Conservation (phyloP, 2,797 vertebrate genomes). For the Cyclopterus lumpus region DNA sequence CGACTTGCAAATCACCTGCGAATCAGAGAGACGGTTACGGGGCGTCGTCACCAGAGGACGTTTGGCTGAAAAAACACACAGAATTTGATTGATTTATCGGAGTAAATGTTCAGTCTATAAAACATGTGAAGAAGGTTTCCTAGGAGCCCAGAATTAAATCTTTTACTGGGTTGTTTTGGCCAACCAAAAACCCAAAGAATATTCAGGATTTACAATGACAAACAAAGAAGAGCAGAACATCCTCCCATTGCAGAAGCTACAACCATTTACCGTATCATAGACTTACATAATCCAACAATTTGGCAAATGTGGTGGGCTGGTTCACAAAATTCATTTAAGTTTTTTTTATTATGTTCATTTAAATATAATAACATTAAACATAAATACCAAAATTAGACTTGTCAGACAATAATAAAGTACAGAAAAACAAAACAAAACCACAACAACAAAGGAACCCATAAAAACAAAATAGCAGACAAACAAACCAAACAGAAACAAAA, state of each 20-base stretch:
- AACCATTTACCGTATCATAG: not conserved
- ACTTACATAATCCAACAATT: not conserved
- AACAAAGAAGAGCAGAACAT: not conserved
- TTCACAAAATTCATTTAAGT: too few species aligned
- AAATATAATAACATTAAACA: too few species aligned
- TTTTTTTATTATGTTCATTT: too few species aligned
- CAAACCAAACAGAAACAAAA: too few species aligned
- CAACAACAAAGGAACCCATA: too few species aligned
- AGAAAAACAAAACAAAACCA: too few species aligned
- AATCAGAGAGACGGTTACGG: constrained; percentile 26
- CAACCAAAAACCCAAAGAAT: not conserved
- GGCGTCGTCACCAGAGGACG: not conserved
- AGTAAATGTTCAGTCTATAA: not conserved
- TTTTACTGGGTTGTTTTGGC: not conserved
- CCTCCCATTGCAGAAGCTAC: not conserved
- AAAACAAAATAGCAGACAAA: too few species aligned
- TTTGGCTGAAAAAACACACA: not conserved
- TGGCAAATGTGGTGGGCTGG: too few species aligned
- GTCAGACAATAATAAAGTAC: too few species aligned
- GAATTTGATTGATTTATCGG: not conserved
- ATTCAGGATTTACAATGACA: not conserved
- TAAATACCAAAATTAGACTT: too few species aligned
- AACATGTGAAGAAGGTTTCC: not conserved
- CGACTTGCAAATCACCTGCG: constrained; percentile 95
- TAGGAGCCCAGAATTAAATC: not conserved